Conservation (phyloP, 2,797 vertebrate genomes). For the Eulemur albifrons region DNA sequence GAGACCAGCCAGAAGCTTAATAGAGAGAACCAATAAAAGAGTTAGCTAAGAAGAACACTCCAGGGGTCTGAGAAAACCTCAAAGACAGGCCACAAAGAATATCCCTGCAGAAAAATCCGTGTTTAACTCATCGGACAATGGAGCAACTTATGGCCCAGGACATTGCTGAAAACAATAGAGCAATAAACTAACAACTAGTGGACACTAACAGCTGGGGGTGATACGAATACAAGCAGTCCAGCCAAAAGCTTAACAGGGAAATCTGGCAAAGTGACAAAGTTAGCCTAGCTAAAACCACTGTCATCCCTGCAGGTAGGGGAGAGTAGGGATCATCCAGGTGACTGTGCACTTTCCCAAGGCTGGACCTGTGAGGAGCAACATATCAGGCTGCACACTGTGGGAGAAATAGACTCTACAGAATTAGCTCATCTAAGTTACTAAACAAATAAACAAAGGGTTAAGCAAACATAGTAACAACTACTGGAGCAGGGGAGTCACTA, state of each 20-base stretch:
- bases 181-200: not conserved
- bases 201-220: not conserved
- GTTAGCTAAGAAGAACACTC: not conserved
- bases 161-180: not conserved
- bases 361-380: not conserved
- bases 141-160: not conserved
- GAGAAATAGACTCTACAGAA: not conserved
- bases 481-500: not conserved
- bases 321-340: not conserved
- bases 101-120: not conserved
- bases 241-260: not conserved
- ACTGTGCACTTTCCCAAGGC: not conserved
- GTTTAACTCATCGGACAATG: not conserved
- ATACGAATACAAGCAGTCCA: not conserved
- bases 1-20: not conserved
- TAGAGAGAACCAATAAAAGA: not conserved
- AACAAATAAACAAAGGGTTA: not conserved
- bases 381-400: not conserved
- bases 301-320: too few species aligned
- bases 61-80: not conserved
- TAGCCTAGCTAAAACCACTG: not conserved
- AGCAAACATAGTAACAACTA: not conserved
- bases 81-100: not conserved
- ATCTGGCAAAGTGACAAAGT: not conserved
- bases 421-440: not conserved